These are phyloP conservation scores for Phenganax marumi DNA, from an alignment of 92 coral and sea anemone species.

Conservation along the genomic window DNA sequence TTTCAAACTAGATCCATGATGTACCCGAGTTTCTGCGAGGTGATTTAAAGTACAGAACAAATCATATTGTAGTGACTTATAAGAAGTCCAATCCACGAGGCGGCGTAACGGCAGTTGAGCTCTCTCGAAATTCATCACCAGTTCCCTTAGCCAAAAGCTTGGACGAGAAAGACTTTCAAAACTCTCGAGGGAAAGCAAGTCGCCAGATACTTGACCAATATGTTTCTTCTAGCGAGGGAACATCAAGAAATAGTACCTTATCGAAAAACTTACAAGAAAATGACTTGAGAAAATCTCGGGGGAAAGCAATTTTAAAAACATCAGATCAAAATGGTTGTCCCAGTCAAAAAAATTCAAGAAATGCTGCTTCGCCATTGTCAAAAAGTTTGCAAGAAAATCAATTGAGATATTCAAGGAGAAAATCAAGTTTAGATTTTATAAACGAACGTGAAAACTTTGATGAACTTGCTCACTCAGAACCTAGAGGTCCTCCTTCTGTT, in stretches of 20 bases:
- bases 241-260: neutral
- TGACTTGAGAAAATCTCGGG: neutral
- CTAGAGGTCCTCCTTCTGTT: neutral
- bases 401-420: constrained; percentile 1
- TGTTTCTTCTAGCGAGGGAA: neutral
- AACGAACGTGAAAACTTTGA: neutral
- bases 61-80: constrained; percentile 70
- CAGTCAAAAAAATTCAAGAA: neutral
- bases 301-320: neutral
- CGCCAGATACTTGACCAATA: neutral
- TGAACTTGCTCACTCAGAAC: neutral
- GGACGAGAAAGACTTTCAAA: neutral
- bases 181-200: neutral
- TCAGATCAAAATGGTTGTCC: neutral
- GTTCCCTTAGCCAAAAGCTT: neutral
- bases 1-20: constrained; percentile 72
- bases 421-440: neutral
- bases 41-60: constrained; percentile 74
- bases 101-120: neutral
- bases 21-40: constrained; percentile 93
- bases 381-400: constrained; percentile 1
- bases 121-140: neutral
- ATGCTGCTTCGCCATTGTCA: neutral
- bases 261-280: neutral
- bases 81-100: constrained; percentile 35